phyloP scores from a whole-genome alignment of 92 coral and sea anemone genomes.

The Zoanthus gigantus region DNA sequence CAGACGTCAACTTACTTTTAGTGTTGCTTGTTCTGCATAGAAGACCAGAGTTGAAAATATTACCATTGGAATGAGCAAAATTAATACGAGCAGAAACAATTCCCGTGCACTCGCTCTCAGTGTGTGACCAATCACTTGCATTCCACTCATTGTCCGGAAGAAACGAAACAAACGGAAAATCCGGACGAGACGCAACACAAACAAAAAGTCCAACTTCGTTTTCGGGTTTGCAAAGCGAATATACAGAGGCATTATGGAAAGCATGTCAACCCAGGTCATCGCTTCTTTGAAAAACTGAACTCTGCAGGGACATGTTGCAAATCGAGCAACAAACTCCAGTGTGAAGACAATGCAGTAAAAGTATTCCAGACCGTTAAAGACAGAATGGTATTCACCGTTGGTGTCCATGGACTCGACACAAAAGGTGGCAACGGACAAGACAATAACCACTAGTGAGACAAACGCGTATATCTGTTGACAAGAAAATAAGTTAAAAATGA shows the following conservation, averaged over 20 bases:
- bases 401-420: conserved; percentile 83
- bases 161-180: conserved; percentile 97
- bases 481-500: neutral
- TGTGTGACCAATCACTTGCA: conserved; percentile 99
- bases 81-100: conserved; percentile 83
- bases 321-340: conserved; percentile 83
- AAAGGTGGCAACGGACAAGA: conserved; percentile 91
- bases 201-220: conserved; percentile 68
- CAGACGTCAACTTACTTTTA: neutral
- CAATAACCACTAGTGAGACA: conserved; percentile 84
- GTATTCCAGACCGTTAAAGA: conserved; percentile 76
- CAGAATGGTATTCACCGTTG: conserved; percentile 10
- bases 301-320: conserved; percentile 75
- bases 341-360: conserved; percentile 90
- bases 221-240: conserved; percentile 60
- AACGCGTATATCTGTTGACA: conserved; percentile 83
- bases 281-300: conserved; percentile 71
- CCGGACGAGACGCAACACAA: conserved; percentile 94
- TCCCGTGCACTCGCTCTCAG: conserved; percentile 97
- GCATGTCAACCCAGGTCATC: conserved; percentile 96
- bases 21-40: conserved; percentile 85
- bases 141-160: conserved; percentile 99
- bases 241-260: conserved; percentile 93
- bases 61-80: conserved; percentile 95
- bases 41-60: conserved; percentile 94